Percentiles rank a stretch among this genome's conserved stretches.
Conservation (phyloP, 2,888 invertebrate species). For the Caenorhabditis doughertyi region DNA sequence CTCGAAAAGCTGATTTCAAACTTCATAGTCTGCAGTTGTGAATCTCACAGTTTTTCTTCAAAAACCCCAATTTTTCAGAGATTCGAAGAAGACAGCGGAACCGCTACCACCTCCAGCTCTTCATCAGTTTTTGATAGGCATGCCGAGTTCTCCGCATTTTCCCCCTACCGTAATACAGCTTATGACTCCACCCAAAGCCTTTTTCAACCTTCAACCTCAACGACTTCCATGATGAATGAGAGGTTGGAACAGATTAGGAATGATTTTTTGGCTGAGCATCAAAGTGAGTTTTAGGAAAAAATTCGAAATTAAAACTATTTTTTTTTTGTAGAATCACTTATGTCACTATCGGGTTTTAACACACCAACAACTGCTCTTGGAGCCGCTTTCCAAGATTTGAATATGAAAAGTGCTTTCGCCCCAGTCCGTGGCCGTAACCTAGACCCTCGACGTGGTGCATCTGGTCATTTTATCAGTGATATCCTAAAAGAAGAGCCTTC, state of each 20-base stretch:
- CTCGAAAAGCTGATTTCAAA: too few relatives aligned
- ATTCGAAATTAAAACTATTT: neutral
- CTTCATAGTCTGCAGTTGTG: too few relatives aligned
- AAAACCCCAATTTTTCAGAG: neutral
- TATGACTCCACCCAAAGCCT: slow-evolving; percentile 67
- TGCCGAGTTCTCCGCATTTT: slow-evolving; percentile 61
- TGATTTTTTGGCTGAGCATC: neutral
- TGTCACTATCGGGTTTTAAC: slow-evolving; percentile 72
- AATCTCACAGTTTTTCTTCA: neutral
- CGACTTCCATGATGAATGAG: too few relatives aligned
- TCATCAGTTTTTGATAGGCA: slow-evolving; percentile 42
- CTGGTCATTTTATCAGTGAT: slow-evolving; percentile 42
- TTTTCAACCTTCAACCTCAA: slow-evolving; percentile 53
- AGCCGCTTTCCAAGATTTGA: slow-evolving; percentile 69
- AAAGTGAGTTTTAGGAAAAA: neutral
- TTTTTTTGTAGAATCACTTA: slow-evolving; percentile 51
- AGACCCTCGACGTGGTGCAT: neutral
- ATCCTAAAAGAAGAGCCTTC: slow-evolving; percentile 41
- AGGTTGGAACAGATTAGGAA: slow-evolving; percentile 48
- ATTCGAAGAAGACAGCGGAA: slow-evolving; percentile 3
- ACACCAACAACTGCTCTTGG: slow-evolving; percentile 75
- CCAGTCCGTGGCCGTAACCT: slow-evolving; percentile 42
- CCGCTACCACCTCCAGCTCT: neutral
- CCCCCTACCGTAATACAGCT: slow-evolving; percentile 62
- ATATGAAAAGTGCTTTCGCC: slow-evolving; percentile 69